These are phyloP conservation scores for Lophotriccus pileatus DNA, from an alignment of 2,797 vertebrate species.

Conservation along the genomic window DNA sequence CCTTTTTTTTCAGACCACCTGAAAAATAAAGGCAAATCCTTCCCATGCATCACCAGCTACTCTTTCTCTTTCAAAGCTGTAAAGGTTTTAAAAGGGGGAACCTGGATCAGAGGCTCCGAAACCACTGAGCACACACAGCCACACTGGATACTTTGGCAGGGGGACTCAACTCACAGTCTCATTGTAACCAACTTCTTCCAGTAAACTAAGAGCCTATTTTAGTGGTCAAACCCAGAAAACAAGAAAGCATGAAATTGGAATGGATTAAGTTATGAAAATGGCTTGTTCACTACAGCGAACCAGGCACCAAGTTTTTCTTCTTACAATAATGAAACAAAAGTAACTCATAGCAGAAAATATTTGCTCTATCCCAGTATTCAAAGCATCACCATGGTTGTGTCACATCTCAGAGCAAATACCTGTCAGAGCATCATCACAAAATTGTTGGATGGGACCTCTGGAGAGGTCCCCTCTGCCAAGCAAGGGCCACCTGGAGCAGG, in stretches of 20 bases:
- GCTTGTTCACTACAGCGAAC: not conserved
- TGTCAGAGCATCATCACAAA: not conserved
- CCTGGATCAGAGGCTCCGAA: accelerated
- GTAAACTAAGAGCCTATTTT: not conserved
- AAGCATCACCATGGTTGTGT: not conserved
- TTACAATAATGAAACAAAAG: not conserved
- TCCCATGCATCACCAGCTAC: not conserved
- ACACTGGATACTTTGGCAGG: no score
- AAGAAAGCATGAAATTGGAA: not conserved
- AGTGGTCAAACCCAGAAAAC: not conserved
- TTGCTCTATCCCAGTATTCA: not conserved
- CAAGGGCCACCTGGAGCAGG: not conserved
- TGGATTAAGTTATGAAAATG: not conserved
- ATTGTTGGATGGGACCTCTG: not conserved
- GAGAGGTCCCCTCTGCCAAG: not conserved
- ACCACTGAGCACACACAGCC: not conserved
- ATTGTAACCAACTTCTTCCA: not conserved
- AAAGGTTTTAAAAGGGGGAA: not conserved
- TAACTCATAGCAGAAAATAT: not conserved
- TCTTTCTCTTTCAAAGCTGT: no score
- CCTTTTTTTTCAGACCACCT: not conserved
- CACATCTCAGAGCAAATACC: not conserved
- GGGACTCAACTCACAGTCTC: not conserved
- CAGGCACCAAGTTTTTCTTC: not conserved
- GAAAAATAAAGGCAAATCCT: not conserved